phyloP scores from a whole-genome alignment of 2,113 vertebrate species.

The Dascyllus trimaculatus region DNA sequence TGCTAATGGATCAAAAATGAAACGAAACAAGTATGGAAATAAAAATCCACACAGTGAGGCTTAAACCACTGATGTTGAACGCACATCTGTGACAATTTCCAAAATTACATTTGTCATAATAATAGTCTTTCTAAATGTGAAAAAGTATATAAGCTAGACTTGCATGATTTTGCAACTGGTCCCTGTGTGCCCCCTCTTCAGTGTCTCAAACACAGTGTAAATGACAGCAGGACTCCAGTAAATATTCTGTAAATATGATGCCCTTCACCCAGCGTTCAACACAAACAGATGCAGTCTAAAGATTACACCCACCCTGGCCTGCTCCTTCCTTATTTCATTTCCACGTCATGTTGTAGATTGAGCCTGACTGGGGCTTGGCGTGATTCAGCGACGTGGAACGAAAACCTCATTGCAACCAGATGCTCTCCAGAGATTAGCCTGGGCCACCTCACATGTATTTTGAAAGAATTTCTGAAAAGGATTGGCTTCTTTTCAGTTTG shows the following conservation, averaged over 20 bases:
- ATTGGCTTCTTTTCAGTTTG: constrained; percentile 6
- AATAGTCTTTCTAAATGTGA: no score
- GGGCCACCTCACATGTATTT: not conserved
- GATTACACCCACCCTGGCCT: constrained; percentile 22
- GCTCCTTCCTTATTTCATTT: constrained; percentile 37
- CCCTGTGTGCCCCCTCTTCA: not conserved
- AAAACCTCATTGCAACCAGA: constrained; percentile 61
- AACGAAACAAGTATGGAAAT: no score
- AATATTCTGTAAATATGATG: constrained; percentile 30
- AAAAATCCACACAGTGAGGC: no score
- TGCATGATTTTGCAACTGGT: not conserved
- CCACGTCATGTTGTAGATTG: not conserved
- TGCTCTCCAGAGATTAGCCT: constrained; percentile 58
- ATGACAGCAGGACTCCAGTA: not conserved
- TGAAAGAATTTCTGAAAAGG: not conserved
- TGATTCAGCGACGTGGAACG: constrained; percentile 42
- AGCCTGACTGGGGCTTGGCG: constrained; percentile 21
- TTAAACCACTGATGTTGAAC: no score
- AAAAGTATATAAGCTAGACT: no score
- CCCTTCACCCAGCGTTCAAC: constrained; percentile 19
- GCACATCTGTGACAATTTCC: no score
- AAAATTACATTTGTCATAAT: no score
- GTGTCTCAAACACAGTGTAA: not conserved
- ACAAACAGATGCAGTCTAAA: constrained; percentile 36
- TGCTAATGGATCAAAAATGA: no score